phyloP scores from a whole-genome alignment of 2,797 vertebrate species.

The Limnodromus scolopaceus region DNA sequence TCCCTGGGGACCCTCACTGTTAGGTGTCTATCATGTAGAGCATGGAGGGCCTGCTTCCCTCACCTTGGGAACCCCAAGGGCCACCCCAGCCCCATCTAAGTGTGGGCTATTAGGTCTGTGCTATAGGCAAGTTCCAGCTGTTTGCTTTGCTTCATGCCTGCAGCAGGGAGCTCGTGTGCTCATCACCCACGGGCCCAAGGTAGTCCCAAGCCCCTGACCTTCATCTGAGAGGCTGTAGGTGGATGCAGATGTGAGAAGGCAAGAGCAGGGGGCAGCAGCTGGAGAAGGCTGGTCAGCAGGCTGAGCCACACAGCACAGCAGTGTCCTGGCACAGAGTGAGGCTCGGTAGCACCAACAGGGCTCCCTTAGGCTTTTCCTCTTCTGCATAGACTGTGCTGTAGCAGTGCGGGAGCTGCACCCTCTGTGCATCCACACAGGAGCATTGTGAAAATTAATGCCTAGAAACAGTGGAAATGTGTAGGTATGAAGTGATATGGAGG shows the following conservation, averaged over 20 bases:
- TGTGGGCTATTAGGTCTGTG: rapidly evolving
- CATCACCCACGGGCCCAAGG: no score
- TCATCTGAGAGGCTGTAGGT: not conserved
- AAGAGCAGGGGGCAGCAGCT: not conserved
- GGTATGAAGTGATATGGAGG: rapidly evolving
- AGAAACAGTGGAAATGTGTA: rapidly evolving
- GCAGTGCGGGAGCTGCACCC: not conserved
- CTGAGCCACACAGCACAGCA: rapidly evolving
- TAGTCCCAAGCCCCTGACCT: not conserved
- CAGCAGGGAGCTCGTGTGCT: not conserved
- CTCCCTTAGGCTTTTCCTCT: not conserved
- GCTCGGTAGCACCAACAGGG: rapidly evolving
- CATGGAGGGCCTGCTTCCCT: rapidly evolving
- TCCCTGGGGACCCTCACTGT: not conserved
- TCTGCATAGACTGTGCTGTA: not conserved
- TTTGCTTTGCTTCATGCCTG: rapidly evolving
- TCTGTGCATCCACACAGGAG: not conserved
- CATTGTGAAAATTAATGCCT: rapidly evolving
- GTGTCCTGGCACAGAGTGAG: rapidly evolving
- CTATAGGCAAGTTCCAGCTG: not conserved
- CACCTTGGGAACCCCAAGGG: not conserved
- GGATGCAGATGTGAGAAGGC: not conserved
- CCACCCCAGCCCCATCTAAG: rapidly evolving
- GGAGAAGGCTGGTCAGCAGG: not conserved
- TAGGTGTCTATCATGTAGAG: rapidly evolving